Conservation (phyloP, 2,113 vertebrate species). For the Lates calcarifer region DNA sequence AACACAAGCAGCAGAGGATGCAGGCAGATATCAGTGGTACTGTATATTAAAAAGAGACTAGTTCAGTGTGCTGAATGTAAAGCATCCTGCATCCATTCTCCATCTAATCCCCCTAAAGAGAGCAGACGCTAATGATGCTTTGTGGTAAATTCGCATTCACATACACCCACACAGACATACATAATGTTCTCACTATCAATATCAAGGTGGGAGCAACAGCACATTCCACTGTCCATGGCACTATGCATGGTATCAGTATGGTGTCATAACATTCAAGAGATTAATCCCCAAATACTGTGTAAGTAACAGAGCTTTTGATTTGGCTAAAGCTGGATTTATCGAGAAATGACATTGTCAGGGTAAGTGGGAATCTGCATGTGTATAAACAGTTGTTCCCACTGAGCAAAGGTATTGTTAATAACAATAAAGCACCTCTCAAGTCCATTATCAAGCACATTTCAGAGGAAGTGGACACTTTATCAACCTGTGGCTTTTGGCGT, state of each 20-base stretch:
- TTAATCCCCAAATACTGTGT: conserved; percentile 58
- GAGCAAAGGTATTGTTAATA: conserved; percentile 73
- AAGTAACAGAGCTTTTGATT: conserved; percentile 52
- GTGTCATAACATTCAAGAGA: conserved; percentile 74
- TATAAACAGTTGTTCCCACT: conserved; percentile 66
- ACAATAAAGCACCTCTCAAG: conserved; percentile 71
- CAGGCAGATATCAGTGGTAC: conserved; percentile 80
- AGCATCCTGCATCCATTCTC: conserved; percentile 76
- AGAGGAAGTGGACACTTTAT: conserved; percentile 51
- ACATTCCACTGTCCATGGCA: conserved; percentile 78
- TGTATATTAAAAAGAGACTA: conserved; percentile 80
- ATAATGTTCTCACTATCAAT: conserved; percentile 69
- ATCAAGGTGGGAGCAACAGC: conserved; percentile 74
- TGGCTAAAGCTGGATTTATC: conserved; percentile 38
- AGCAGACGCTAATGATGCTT: conserved; percentile 71
- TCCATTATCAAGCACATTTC: conserved; percentile 60
- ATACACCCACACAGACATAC: conserved; percentile 70
- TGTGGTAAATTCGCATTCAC: conserved; percentile 67
- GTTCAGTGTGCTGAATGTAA: conserved; percentile 77
- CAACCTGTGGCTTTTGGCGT: conserved; percentile 56
- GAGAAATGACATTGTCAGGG: conserved; percentile 22
- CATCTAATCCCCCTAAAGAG: conserved; percentile 65
- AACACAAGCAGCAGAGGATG: conserved; percentile 84
- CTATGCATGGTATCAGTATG: conserved; percentile 68
- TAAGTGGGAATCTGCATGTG: conserved; percentile 54